Evolutionary conservation across 2,888 invertebrate genomes (phyloP).

Genomic region (Rhaphigaster nebulosa): DNA sequence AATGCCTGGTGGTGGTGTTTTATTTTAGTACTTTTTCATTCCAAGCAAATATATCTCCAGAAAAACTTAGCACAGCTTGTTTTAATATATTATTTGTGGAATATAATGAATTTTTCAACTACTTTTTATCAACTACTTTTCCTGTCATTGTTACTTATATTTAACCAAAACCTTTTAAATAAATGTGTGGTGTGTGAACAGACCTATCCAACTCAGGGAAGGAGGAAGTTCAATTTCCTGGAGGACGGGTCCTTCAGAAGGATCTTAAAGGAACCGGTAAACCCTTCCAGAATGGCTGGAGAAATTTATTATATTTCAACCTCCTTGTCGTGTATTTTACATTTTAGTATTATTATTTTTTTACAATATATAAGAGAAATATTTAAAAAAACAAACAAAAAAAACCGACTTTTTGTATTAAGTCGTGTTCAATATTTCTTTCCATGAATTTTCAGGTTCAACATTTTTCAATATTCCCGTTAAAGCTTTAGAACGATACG

Average conservation of each 20-base stretch:
- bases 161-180: neutral
- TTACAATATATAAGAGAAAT: neutral
- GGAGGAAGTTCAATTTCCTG: conserved; percentile 26
- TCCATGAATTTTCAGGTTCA: no score
- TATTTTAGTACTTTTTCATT: neutral
- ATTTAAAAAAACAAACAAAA: no score
- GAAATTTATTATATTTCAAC: neutral
- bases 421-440: no score
- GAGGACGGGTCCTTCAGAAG: neutral
- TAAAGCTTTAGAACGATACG: no score
- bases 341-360: neutral
- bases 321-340: neutral
- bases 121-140: neutral
- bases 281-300: neutral
- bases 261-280: conserved; percentile 6
- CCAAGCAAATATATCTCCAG: neutral
- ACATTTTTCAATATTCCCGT: no score
- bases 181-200: neutral
- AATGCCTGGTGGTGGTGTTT: no score
- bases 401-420: no score
- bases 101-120: neutral
- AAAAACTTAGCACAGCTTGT: neutral
- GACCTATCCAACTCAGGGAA: neutral
- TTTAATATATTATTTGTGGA: neutral
- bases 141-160: neutral